These are phyloP conservation scores for Phenganax marumi DNA, from an alignment of 92 coral and sea anemone genomes.

Conservation along the genomic window DNA sequence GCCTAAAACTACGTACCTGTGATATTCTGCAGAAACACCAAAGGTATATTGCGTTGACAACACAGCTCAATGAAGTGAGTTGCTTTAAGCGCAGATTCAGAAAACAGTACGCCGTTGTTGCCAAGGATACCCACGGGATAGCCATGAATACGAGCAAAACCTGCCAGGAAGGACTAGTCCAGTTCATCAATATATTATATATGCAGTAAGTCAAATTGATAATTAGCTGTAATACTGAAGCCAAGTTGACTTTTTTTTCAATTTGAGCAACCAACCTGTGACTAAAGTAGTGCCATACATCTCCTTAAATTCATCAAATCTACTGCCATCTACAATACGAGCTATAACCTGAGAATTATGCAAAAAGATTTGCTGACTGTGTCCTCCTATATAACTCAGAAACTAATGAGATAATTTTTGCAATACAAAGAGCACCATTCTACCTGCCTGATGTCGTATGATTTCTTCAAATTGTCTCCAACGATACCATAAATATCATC, in stretches of 20 bases:
- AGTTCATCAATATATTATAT: no score
- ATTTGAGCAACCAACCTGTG: conserved; percentile 62
- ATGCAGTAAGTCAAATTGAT: neutral
- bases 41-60: conserved; percentile 89
- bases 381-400: no score
- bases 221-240: neutral
- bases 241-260: neutral
- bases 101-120: conserved; percentile 92
- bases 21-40: conserved; percentile 86
- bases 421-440: neutral
- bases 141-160: conserved; percentile 94
- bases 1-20: conserved; percentile 60
- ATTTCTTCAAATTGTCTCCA: conserved; percentile 88
- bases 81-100: conserved; percentile 94
- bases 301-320: conserved; percentile 93
- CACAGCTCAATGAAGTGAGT: conserved; percentile 94
- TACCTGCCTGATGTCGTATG: conserved; percentile 93
- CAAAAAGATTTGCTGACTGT: neutral
- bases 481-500: conserved; percentile 96
- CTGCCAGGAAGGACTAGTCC: conserved; percentile 35
- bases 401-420: neutral
- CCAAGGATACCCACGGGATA: conserved; percentile 95
- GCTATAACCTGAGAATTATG: conserved; percentile 75
- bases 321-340: conserved; percentile 92
- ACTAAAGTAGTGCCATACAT: conserved; percentile 92